Conservation (phyloP, 2,797 vertebrate genomes). For the Premnoplex brunnescens region DNA sequence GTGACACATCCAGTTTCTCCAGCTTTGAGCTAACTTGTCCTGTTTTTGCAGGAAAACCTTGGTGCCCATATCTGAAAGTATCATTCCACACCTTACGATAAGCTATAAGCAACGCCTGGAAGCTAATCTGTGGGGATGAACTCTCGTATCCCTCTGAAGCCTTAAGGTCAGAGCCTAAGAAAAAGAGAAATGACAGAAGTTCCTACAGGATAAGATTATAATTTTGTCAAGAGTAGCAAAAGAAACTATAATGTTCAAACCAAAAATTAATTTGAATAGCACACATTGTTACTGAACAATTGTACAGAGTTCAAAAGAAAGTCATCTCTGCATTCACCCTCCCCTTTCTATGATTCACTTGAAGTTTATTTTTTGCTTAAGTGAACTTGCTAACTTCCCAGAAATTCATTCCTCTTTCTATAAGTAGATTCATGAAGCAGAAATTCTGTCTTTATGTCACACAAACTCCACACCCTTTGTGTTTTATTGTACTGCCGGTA, state of each 20-base stretch:
- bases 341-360: conserved; percentile 49
- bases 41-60: background rate
- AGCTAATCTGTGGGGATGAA: background rate
- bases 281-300: background rate
- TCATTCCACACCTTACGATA: background rate
- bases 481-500: conserved; percentile 23
- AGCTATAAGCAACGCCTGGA: background rate
- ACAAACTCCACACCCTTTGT: conserved; percentile 50
- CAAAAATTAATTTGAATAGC: conserved; percentile 4
- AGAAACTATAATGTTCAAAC: conserved; percentile 7
- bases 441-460: conserved; percentile 19
- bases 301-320: conserved; percentile 18
- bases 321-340: conserved; percentile 16
- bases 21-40: background rate
- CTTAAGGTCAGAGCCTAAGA: background rate
- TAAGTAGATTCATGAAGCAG: conserved; percentile 49
- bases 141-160: background rate
- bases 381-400: conserved; percentile 60
- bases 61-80: background rate
- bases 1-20: background rate
- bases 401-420: conserved; percentile 72
- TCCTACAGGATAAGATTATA: background rate
- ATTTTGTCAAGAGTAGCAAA: background rate
- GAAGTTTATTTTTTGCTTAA: conserved; percentile 56
- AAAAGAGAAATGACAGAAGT: background rate